These are phyloP conservation scores for Enteromius paludinosus DNA, from an alignment of 2,797 vertebrate genomes.

Conservation along the genomic window DNA sequence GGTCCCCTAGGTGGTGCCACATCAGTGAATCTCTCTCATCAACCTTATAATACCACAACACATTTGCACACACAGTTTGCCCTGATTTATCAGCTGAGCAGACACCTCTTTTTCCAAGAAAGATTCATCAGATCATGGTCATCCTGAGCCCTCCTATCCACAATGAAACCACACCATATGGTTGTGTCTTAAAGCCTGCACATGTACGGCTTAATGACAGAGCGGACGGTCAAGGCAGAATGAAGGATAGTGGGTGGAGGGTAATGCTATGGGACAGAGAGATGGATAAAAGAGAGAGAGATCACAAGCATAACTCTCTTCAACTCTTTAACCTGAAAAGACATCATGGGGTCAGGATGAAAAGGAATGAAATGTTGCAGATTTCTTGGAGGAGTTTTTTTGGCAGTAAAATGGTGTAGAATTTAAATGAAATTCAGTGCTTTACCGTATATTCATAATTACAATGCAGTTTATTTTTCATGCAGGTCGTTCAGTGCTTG, in stretches of 20 bases:
- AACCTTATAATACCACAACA: constrained; percentile 24
- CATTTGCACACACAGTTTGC: constrained; percentile 40
- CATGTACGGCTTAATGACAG: constrained; percentile 81
- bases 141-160: constrained; percentile 70
- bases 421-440: not conserved
- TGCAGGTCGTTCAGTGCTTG: constrained; percentile 19
- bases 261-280: not conserved
- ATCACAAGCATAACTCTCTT: constrained; percentile 74
- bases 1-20: constrained; percentile 62
- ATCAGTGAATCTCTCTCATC: constrained; percentile 49
- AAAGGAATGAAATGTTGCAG: constrained; percentile 8
- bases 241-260: constrained; percentile 10
- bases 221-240: constrained; percentile 67
- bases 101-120: constrained; percentile 71
- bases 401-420: constrained; percentile 12
- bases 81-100: constrained; percentile 61
- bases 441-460: not conserved
- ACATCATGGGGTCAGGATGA: constrained; percentile 42
- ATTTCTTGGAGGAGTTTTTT: constrained; percentile 67
- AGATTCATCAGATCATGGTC: constrained; percentile 76
- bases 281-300: constrained; percentile 24
- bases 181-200: constrained; percentile 80
- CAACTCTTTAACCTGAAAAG: constrained; percentile 78
- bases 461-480: not conserved
- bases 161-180: constrained; percentile 78